These are phyloP conservation scores for Odontamblyopus rebecca DNA, from an alignment of 2,797 vertebrate genomes.

Conservation along the genomic window DNA sequence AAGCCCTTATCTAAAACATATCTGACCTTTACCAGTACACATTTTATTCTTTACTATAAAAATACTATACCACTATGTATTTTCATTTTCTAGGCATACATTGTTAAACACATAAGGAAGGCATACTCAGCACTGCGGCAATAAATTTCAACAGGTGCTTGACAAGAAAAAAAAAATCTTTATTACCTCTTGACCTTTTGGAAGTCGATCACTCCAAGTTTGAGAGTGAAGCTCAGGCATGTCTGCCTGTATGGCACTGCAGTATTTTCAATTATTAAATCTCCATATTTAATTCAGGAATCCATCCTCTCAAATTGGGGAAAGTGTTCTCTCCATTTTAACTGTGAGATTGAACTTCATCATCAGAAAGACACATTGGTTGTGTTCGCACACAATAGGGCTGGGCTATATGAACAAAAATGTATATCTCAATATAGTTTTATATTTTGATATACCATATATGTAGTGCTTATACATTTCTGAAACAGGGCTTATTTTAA, in stretches of 20 bases:
- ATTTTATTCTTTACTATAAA: background rate
- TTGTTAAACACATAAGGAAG: slow-evolving; percentile 23
- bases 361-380: slow-evolving; percentile 36
- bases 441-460: too few relatives aligned
- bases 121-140: slow-evolving; percentile 7
- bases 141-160: slow-evolving; percentile 54
- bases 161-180: background rate
- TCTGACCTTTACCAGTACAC: slow-evolving; percentile 23
- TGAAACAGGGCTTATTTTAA: too few relatives aligned
- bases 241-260: slow-evolving; percentile 39
- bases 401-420: too few relatives aligned
- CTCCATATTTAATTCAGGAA: slow-evolving; percentile 64
- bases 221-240: background rate
- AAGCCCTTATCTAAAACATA: slow-evolving; percentile 18
- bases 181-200: slow-evolving; percentile 35
- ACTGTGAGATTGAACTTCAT: slow-evolving; percentile 39
- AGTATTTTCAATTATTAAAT: slow-evolving; percentile 63
- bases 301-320: slow-evolving; percentile 47
- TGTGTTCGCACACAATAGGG: slow-evolving; percentile 27
- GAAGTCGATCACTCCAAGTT: slow-evolving; percentile 35
- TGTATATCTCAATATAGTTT: too few relatives aligned
- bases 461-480: too few relatives aligned
- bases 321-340: slow-evolving; percentile 30
- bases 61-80: slow-evolving; percentile 19
- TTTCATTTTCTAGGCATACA: slow-evolving; percentile 14